Conservation (phyloP, 2,797 vertebrate species). For the Myiotriccus ornatus region DNA sequence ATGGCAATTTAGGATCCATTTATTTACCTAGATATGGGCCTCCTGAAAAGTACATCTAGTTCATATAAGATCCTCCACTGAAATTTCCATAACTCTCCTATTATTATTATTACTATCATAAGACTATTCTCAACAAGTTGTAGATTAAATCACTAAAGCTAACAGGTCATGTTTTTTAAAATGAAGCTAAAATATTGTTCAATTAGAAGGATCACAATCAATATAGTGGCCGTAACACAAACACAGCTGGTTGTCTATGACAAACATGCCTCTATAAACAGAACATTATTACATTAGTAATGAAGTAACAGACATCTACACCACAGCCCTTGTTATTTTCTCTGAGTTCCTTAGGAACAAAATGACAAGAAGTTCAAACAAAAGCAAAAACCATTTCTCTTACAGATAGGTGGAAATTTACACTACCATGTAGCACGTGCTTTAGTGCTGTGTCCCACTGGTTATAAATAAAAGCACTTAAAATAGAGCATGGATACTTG, state of each 20-base stretch:
- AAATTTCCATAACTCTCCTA: neutral
- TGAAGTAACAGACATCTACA: neutral
- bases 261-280: slow-evolving; percentile 12
- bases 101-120: neutral
- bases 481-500: neutral
- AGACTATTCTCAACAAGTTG: neutral
- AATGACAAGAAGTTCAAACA: neutral
- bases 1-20: neutral
- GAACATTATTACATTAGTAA: neutral
- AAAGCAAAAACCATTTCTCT: neutral
- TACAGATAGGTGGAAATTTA: neutral
- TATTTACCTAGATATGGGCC: neutral
- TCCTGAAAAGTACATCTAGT: neutral
- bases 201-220: neutral
- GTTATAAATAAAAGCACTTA: slow-evolving; percentile 45
- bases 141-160: neutral
- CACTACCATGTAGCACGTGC: accelerated
- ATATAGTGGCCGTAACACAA: neutral
- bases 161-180: neutral
- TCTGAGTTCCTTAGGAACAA: neutral
- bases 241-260: neutral
- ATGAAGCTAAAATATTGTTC: neutral
- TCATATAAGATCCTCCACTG: neutral
- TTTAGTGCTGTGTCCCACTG: neutral
- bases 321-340: neutral